These are phyloP conservation scores for Acridotheres tristis DNA, from an alignment of 2,797 vertebrate species.

Conservation along the genomic window DNA sequence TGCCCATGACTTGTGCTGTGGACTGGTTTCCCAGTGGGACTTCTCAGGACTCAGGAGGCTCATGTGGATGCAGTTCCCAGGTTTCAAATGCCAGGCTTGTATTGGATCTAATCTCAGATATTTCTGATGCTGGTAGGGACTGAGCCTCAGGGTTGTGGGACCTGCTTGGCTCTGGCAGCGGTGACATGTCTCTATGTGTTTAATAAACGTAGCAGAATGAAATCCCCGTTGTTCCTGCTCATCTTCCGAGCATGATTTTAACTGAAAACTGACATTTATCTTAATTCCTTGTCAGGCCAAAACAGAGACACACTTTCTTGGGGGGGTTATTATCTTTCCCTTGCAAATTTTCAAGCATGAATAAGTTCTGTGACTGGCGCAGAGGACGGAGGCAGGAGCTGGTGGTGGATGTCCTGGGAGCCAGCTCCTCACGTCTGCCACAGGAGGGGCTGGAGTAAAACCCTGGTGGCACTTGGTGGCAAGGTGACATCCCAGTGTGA, in stretches of 20 bases:
- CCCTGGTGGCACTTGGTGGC: not conserved
- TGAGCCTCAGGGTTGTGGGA: not conserved
- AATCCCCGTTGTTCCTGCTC: not conserved
- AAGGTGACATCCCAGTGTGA: not conserved
- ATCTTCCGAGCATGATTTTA: not conserved
- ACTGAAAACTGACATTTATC: constrained; percentile 40
- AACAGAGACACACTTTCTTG: not conserved
- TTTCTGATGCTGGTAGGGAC: not conserved
- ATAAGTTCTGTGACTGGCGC: not conserved
- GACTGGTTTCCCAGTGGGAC: not conserved
- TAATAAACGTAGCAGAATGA: constrained; percentile 37
- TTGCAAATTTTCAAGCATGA: not conserved
- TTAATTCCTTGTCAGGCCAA: not conserved
- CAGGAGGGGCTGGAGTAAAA: accelerated
- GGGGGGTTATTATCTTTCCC: not conserved
- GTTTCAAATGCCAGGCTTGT: not conserved
- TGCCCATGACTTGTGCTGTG: not conserved
- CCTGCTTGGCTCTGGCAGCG: not conserved
- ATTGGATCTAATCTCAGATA: not conserved
- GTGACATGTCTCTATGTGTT: constrained; percentile 13
- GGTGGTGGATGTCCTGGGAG: not conserved
- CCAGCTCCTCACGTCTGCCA: not conserved
- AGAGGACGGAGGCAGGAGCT: not conserved
- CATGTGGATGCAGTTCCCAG: not conserved
- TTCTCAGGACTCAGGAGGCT: not conserved